Evolutionary conservation across 2,797 vertebrate genomes (phyloP).

Genomic region (Hyperoplus lanceolatus): DNA sequence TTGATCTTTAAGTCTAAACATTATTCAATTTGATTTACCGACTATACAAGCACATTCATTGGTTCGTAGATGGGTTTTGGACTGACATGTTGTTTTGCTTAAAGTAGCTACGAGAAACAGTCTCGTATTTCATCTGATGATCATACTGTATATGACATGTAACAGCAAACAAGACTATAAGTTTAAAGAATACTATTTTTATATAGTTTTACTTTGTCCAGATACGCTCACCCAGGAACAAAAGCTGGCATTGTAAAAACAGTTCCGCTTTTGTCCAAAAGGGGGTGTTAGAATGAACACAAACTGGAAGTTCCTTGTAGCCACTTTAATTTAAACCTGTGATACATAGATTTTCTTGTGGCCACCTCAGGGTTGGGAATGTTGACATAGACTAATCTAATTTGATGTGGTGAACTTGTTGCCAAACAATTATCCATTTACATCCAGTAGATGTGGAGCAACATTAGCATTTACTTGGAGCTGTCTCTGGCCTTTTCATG

Average conservation of each 20-base stretch:
- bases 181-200: too few species aligned
- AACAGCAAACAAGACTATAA: too few species aligned
- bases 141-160: too few species aligned
- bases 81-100: background rate
- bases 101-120: too few species aligned
- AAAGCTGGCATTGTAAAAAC: too few species aligned
- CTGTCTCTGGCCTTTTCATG: background rate
- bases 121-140: too few species aligned
- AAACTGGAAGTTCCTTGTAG: too few species aligned
- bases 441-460: background rate
- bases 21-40: background rate
- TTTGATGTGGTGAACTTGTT: background rate
- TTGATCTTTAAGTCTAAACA: background rate
- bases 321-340: background rate
- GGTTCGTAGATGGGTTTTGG: background rate
- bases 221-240: too few species aligned
- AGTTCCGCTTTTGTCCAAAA: too few species aligned
- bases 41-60: background rate
- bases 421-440: background rate
- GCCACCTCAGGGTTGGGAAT: background rate
- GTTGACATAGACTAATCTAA: too few species aligned
- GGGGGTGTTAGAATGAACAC: too few species aligned
- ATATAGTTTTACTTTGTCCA: too few species aligned
- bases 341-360: background rate
- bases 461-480: background rate